Evolutionary conservation across 2,888 invertebrate species (phyloP).

Genomic region (Calameuta filiformis): DNA sequence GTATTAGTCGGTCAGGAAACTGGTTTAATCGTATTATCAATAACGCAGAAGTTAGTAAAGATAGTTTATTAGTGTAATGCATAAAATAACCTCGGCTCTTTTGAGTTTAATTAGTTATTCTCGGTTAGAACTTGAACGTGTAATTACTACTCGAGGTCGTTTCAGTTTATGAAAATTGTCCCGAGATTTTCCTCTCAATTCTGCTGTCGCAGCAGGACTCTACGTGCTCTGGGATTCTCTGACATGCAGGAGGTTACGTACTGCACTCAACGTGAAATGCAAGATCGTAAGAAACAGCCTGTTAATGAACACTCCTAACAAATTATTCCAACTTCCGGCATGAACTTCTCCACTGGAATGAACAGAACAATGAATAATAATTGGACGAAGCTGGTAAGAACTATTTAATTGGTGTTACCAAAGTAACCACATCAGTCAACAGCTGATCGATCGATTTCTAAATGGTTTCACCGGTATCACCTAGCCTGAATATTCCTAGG

Average conservation of each 20-base stretch:
- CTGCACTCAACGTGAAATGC: neutral
- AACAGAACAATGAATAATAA: constrained; percentile 1
- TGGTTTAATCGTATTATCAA: neutral
- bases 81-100: neutral
- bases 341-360: neutral
- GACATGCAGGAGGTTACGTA: neutral
- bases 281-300: neutral
- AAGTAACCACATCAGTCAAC: neutral
- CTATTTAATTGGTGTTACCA: neutral
- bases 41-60: neutral
- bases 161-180: neutral
- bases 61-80: neutral
- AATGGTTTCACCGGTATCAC: neutral
- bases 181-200: neutral
- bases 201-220: neutral
- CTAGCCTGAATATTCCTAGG: neutral
- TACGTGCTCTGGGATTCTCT: neutral
- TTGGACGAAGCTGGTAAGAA: constrained; percentile 1
- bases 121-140: neutral
- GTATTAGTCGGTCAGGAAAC: neutral
- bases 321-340: neutral
- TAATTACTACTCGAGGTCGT: neutral
- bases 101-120: neutral
- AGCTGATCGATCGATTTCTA: constrained; percentile 1
- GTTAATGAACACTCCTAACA: neutral